Evolutionary conservation across 2,888 invertebrate genomes (phyloP).

Genomic region (Tenodera sinensis): DNA sequence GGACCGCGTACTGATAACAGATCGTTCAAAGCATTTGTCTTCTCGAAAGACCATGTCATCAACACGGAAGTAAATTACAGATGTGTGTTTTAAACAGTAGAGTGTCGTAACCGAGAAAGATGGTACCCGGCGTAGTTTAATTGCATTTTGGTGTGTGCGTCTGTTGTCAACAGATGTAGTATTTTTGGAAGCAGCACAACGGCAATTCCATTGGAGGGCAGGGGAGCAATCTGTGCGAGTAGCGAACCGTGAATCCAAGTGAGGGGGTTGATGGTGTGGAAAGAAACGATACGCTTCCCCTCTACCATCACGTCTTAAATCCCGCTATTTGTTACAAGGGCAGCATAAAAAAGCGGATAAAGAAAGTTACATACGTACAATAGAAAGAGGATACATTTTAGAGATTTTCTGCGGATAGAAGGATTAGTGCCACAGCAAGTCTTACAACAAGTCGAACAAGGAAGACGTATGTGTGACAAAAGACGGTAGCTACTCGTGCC

Average conservation of each 20-base stretch:
- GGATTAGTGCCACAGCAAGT: not conserved
- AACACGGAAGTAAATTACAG: not conserved
- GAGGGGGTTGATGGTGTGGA: not conserved
- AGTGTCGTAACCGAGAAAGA: not conserved
- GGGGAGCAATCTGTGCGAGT: not conserved
- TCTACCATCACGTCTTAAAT: not conserved
- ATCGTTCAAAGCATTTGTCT: not conserved
- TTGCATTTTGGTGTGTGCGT: not conserved
- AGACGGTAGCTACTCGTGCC: not conserved
- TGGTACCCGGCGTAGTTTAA: not conserved
- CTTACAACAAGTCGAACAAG: not conserved
- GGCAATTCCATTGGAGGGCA: not conserved
- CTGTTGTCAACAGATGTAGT: not conserved
- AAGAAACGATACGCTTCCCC: not conserved
- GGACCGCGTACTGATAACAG: not conserved
- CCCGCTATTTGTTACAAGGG: not conserved
- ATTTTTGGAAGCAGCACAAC: not conserved
- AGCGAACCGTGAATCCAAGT: not conserved
- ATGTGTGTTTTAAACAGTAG: not conserved
- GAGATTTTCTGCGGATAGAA: not conserved
- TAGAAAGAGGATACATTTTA: not conserved
- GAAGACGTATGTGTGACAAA: not conserved
- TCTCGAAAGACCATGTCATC: not conserved
- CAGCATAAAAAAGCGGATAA: not conserved
- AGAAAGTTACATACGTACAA: not conserved